Evolutionary conservation across 2,113 vertebrate species (phyloP).

Genomic region (Anas platyrhynchos): DNA sequence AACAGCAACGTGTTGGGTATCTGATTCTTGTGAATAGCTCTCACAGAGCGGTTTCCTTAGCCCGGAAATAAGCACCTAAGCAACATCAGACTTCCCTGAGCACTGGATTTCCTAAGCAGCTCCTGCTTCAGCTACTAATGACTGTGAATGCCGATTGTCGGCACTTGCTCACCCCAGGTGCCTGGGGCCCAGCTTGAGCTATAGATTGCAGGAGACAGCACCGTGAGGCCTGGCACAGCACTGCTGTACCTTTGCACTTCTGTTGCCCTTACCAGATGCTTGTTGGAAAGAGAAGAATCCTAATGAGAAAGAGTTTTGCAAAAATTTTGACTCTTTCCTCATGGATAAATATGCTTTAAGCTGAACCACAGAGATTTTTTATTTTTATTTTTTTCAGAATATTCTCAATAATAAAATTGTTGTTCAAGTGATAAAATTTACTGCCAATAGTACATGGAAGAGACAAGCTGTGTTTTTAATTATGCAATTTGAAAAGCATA

Average conservation of each 20-base stretch:
- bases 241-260: background rate
- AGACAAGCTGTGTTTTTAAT: constrained; percentile 37
- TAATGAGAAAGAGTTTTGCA: background rate
- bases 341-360: background rate
- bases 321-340: background rate
- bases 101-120: background rate
- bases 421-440: background rate
- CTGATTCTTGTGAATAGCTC: background rate
- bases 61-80: background rate
- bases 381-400: background rate
- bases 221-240: background rate
- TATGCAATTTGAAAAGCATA: constrained; percentile 26
- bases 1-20: background rate
- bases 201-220: background rate
- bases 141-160: background rate
- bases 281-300: background rate
- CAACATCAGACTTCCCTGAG: background rate
- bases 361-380: background rate
- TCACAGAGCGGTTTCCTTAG: background rate
- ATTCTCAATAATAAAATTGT: background rate
- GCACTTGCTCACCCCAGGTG: background rate
- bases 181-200: background rate
- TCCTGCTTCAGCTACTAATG: background rate
- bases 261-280: background rate
- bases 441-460: background rate